Evolutionary conservation across 1,140 invertebrate species (phyloP), one percentile per base, ranked within the genome.

Genomic region (Drosophila bocqueti): DNA sequence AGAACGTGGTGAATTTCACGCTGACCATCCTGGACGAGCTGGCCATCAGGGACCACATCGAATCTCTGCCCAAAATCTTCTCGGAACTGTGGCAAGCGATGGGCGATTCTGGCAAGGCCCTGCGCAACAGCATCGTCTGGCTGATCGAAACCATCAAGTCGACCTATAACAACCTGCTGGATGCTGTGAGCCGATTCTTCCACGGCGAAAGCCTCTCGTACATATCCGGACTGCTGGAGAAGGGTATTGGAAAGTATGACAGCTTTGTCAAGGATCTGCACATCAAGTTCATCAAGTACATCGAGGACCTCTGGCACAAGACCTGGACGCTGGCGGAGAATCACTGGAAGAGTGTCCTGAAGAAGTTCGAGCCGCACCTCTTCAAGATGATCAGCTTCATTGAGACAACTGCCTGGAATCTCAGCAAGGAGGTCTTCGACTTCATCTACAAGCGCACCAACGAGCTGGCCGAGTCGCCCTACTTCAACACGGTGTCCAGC

Each of bases 41-140:
- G 65, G 95, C 97, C 1, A 94, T 97, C n/a, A 94, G 95, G 47
- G 95, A 95, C 81, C 96, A 97, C 87, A 95, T 97, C 71, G 95
- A 96, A 75, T 96, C 95, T 3, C 81, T 97, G 45, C 96, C 96
- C 0, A 96, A 96, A 42, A 96, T 97, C 42, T 93, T 97, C 0
- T 96, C 96, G 29, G 96, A 97, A 89, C 95, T 97, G 74, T 97
- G 96, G 96, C 95, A 96, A 47, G 95, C 96, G 76, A 96, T 97
- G 96, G 96, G 96, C 1, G 96, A 97, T 42, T 97, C 96, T 0
- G 96, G 96, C 9, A 94, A 96, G 79, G 96, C 96, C 1, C 95
- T 97, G 3, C 94, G 96, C 24, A 95, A 96, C 64, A 96, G 96
- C 58, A 93, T 97, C 3, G 93, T 95, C 0, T 97, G 96, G 95